Conservation (phyloP, 1,140 invertebrate species). For the Drosophila miranda region DNA sequence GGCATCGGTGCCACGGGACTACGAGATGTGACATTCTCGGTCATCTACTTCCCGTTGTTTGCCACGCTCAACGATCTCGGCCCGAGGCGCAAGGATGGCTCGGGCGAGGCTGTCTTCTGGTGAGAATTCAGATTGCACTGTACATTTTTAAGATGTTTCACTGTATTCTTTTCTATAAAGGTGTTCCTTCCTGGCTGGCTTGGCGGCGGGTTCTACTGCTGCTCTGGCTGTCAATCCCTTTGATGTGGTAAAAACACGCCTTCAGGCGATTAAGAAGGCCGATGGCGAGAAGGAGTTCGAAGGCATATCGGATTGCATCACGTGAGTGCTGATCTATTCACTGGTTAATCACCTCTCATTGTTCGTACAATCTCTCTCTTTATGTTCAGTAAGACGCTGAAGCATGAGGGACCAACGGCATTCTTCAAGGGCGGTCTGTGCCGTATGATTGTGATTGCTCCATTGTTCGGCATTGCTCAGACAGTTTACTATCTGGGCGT, state of each 20-base stretch:
- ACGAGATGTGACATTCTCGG: conserved; percentile 97
- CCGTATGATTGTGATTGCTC: conserved; percentile 99
- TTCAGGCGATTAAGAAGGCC: conserved; percentile 95
- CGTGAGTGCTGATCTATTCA: conserved; percentile 84
- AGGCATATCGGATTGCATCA: conserved; percentile 94
- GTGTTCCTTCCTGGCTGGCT: conserved; percentile 96
- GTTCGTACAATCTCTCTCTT: conserved; percentile 60
- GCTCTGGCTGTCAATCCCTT: conserved; percentile 97
- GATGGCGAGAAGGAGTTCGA: conserved; percentile 93
- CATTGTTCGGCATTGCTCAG: conserved; percentile 99
- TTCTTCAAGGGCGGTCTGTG: conserved; percentile 99
- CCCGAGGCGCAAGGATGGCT: conserved; percentile 88
- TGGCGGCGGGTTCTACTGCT: conserved; percentile 93
- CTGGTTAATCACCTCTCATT: conserved; percentile 10
- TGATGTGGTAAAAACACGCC: conserved; percentile 98
- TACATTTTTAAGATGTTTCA: neutral
- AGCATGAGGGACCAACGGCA: conserved; percentile 94
- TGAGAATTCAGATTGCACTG: conserved; percentile 11
- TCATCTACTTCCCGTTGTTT: conserved; percentile 99
- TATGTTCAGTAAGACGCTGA: conserved; percentile 90
- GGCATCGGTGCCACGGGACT: conserved; percentile 96
- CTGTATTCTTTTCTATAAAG: conserved; percentile 85
- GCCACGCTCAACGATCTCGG: conserved; percentile 96
- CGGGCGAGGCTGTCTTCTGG: conserved; percentile 89
- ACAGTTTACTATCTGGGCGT: conserved; percentile 99